These are phyloP conservation scores for Penaeus indicus DNA, from an alignment of 1,140 invertebrate genomes.

Conservation along the genomic window DNA sequence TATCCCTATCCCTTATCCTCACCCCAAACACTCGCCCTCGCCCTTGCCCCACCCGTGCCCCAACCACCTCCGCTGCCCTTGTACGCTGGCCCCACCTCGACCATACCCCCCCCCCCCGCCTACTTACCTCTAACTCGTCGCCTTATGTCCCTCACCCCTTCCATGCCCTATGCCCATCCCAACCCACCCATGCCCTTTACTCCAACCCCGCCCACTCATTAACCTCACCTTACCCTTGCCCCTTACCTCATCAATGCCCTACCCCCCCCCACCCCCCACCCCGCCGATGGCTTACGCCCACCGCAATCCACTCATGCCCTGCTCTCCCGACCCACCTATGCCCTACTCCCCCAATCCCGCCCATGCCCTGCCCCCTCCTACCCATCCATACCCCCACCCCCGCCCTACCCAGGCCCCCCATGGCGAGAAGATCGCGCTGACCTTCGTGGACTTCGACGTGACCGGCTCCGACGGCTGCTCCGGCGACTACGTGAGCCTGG, in stretches of 20 bases:
- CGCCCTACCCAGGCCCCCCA: constrained; percentile 35
- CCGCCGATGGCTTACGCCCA: not conserved
- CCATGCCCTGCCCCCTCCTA: not conserved
- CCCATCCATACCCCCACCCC: not conserved
- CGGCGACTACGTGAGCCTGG: constrained; percentile 49
- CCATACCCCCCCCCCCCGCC: no score
- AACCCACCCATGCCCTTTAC: no score
- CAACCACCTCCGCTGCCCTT: no score
- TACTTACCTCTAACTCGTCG: not conserved
- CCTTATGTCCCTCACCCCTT: no score
- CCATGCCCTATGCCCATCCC: no score
- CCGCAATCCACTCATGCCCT: not conserved
- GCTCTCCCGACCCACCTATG: not conserved
- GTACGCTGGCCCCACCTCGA: not conserved
- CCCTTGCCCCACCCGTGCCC: no score
- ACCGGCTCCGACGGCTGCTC: constrained; percentile 49
- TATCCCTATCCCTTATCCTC: no score
- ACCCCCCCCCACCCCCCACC: not conserved
- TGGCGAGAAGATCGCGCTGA: constrained; percentile 57
- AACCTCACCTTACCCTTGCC: not conserved
- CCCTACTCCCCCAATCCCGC: not conserved
- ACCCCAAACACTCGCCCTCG: no score
- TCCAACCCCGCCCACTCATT: no score
- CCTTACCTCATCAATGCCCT: not conserved
- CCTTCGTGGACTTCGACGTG: constrained; percentile 67